Conservation (phyloP, 2,888 invertebrate genomes). For the Agrenia bidenticulata region DNA sequence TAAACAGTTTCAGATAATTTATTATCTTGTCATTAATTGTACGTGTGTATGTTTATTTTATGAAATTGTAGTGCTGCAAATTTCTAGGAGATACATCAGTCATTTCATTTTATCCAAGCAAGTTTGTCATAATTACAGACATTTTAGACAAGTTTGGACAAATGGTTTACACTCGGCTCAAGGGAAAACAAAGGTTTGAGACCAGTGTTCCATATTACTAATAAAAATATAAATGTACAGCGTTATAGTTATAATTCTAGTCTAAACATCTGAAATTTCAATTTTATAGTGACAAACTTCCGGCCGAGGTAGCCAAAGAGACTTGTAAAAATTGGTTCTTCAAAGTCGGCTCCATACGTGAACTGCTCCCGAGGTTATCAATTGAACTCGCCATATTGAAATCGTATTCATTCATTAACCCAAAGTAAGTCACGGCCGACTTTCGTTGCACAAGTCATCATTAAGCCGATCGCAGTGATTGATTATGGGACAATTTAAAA, state of each 20-base stretch:
- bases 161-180: slow-evolving; percentile 80
- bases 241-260: not conserved
- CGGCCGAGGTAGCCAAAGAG: slow-evolving; percentile 80
- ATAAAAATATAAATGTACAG: not conserved
- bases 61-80: slow-evolving; percentile 84
- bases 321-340: slow-evolving; percentile 99
- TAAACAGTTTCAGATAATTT: no score
- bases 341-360: slow-evolving; percentile 95
- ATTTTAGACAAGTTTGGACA: slow-evolving; percentile 92
- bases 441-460: no score
- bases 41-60: no score
- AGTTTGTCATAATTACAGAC: slow-evolving; percentile 94
- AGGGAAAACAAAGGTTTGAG: slow-evolving; percentile 65
- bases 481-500: not conserved
- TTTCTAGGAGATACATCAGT: slow-evolving; percentile 84
- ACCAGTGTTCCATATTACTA: not conserved
- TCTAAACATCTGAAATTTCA: not conserved
- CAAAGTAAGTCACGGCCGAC: slow-evolving; percentile 63
- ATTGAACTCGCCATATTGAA: slow-evolving; percentile 90
- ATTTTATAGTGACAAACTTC: slow-evolving; percentile 42
- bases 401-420: slow-evolving; percentile 81
- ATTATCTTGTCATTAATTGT: no score
- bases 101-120: slow-evolving; percentile 95
- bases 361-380: slow-evolving; percentile 88
- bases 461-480: not conserved